A percentile compares a stretch with the other conserved stretches of the same genome.
phyloP scores from a whole-genome alignment of 1,140 invertebrate genomes.

The Temnothorax curvispinosus region DNA sequence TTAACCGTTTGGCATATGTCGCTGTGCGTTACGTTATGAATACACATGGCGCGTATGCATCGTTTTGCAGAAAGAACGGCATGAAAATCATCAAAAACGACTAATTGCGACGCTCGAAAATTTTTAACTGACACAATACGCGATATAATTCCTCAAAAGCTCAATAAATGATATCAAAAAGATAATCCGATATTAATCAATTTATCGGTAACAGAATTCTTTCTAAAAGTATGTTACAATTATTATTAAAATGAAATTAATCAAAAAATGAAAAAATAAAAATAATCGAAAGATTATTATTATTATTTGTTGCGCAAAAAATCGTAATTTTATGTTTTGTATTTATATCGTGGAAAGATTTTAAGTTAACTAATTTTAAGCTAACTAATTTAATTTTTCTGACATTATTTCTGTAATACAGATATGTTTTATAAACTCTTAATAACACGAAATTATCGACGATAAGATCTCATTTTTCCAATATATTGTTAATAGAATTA shows the following conservation, averaged over 20 bases:
- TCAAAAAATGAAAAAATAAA: neutral
- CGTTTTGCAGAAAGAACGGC: neutral
- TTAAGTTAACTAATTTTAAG: neutral
- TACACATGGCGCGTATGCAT: neutral
- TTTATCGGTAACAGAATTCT: neutral
- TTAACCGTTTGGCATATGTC: neutral
- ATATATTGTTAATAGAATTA: conserved; percentile 23
- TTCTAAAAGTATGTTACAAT: neutral
- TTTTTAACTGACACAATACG: neutral
- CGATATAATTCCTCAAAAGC: neutral
- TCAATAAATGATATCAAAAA: neutral
- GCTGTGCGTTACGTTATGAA: neutral
- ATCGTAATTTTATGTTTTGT: neutral
- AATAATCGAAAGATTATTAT: neutral
- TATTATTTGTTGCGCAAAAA: neutral
- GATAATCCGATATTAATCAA: neutral
- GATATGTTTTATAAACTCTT: neutral
- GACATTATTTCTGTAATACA: neutral
- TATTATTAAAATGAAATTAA: no score
- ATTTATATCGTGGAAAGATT: neutral
- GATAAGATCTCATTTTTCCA: neutral
- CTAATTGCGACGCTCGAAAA: neutral
- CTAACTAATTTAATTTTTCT: neutral
- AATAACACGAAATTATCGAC: neutral
- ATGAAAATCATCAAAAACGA: neutral